Evolutionary conservation across 2,888 invertebrate genomes (phyloP), one percentile per base, ranked within the genome.

Genomic region (Rhingia rostrata): DNA sequence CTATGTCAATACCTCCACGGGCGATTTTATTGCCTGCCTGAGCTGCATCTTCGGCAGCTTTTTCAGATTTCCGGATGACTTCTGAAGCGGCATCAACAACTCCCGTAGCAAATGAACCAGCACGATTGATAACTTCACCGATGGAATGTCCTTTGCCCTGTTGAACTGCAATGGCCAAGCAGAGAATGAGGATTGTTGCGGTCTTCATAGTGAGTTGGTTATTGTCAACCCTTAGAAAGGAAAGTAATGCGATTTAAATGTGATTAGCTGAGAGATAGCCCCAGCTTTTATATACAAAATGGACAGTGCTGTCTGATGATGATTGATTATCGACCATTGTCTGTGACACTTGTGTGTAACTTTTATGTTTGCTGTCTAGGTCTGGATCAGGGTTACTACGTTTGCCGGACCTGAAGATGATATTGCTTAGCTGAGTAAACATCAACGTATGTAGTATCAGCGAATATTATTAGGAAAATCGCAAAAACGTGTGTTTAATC

Each of bases 181-280:
- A 81, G 0, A 81, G 58, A 22, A 70, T 30, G 5, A 81, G 32
- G 47, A 75, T 39, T 58, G 70, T 7, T 51, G 64, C 70, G 1
- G 70, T 7, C 41, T 81, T 81, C 81, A 81, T 81, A 14, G 22
- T 22, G 22, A 22, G 22, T 22, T 22, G 22, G 1, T 22, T 22
- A 22, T 22, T 1, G 22, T 22, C 22, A 2, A 2, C 2, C n/a
- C 49, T 45, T 35, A 12, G 10, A 22, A 22, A 64, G 53, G 51
- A 51, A 56, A 63, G 75, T 75, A 12, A 61, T 67, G 63, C 39
- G 47, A 58, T 66, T 60, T 75, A 54, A 43, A 63, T 70, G 75
- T 81, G 81, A 81, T 43, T 39, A 33, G 32, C 53, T 37, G 4
- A 2, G 32, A 14, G 7, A 0, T 9, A 22, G 6, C 0, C 10